These are phyloP conservation scores for Coptotermes formosanus DNA, from an alignment of 1,140 invertebrate species.

Conservation along the genomic window DNA sequence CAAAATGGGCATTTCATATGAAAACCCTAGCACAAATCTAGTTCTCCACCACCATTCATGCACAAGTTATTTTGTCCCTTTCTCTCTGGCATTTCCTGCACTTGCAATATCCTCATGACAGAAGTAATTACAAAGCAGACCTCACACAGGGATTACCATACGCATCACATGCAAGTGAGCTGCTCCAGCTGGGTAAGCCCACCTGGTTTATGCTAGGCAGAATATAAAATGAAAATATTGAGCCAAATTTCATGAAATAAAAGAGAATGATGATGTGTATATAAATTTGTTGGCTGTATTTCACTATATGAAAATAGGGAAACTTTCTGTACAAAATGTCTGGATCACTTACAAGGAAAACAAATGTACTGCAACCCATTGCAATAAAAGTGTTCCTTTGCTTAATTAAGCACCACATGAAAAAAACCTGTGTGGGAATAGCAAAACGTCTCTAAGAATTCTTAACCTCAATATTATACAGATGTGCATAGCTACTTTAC, in stretches of 20 bases:
- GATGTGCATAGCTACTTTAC: no score
- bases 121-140: not conserved
- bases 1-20: not conserved
- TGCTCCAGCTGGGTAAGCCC: not conserved
- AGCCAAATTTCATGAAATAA: not conserved
- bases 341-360: no score
- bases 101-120: no score
- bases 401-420: no score
- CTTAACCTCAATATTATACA: no score
- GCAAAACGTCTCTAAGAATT: no score
- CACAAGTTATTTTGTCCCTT: not conserved
- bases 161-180: not conserved
- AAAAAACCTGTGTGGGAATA: no score
- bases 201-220: not conserved
- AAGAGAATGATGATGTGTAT: not conserved
- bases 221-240: not conserved
- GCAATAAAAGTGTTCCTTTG: no score
- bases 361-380: no score
- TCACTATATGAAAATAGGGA: no score
- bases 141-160: not conserved
- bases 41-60: not conserved
- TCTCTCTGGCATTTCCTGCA: not conserved
- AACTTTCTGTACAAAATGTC: no score
- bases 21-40: not conserved
- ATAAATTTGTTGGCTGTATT: not conserved